Base-by-base conservation (phyloP, 2,888 invertebrate species). In the Drosophila conformis region DNA sequence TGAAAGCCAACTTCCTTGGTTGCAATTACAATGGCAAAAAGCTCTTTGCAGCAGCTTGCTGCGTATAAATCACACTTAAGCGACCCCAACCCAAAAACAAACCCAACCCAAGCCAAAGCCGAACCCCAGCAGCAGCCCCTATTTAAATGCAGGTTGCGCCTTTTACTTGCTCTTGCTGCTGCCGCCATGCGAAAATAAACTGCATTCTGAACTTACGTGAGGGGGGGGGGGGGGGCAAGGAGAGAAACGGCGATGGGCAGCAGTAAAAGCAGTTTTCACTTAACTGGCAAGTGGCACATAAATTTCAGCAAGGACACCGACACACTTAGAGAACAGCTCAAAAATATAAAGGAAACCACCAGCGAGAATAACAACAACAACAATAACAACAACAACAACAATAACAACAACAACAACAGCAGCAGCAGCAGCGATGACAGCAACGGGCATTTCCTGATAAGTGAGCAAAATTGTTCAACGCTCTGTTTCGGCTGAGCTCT, bases 201-300 rank as follows among this genome's bases (percentile, higher is more conserved):
- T 69, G 83, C 87, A 78, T 40, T 56, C 56, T 72, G 61, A 76
- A 72, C 61, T 54, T 53, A 58, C 69, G 67, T 65, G 69, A 53
- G 61, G 21, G 48, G 51, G 21, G 61, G 21, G 48, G 51, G 21
- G 42, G 54, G 25, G 36, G 54, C 18, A 46, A 21, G 15, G 25
- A 25, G 25, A 31, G 54, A n/a, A 31, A 51, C 31, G 8, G 25
- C 36, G 54, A 29, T 33, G 18, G 31, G 56, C 38, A 27, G 42
- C 52, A 71, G 77, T 66, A 52, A 79, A 64, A 71, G 82, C 87
- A 84, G 82, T 84, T 89, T 88, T 87, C 80, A 87, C 89, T 85
- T 85, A 80, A 70, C 58, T 65, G 73, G 69, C 87, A 82, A 85
- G 89, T 87, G 83, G 80, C 80, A 87, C 87, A 84, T 87, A 89